Conservation (phyloP, 2,888 invertebrate genomes). For the Drosophila anomelani region DNA sequence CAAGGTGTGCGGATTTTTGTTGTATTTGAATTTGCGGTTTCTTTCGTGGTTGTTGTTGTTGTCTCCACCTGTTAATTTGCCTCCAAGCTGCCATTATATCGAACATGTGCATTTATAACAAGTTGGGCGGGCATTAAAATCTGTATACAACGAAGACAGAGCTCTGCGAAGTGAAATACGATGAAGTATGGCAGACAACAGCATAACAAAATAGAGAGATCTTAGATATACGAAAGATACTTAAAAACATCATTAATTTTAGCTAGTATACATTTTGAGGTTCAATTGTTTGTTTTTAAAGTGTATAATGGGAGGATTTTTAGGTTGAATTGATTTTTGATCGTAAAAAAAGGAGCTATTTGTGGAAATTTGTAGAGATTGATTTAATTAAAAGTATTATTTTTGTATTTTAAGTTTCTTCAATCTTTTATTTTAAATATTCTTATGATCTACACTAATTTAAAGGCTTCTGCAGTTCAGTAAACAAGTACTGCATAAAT, state of each 20-base stretch:
- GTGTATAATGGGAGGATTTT: not conserved
- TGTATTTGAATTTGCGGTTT: constrained; percentile 28
- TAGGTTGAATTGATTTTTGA: not conserved
- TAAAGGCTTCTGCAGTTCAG: too few species aligned
- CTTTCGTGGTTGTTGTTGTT: not conserved
- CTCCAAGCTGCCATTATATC: constrained; percentile 46
- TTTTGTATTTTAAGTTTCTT: too few species aligned
- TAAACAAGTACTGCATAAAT: too few species aligned
- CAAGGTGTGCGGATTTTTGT: constrained; percentile 31
- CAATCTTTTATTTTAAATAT: too few species aligned
- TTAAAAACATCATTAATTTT: not conserved
- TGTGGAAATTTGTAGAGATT: too few species aligned
- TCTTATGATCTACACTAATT: too few species aligned
- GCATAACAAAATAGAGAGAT: not conserved
- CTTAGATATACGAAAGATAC: not conserved
- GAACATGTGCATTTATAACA: constrained; percentile 52
- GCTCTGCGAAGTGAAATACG: constrained; percentile 1
- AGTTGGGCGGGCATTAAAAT: constrained; percentile 46
- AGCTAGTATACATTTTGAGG: not conserved
- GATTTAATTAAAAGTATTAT: too few species aligned
- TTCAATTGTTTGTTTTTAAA: not conserved
- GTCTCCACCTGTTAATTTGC: constrained; percentile 26
- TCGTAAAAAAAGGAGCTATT: too few species aligned
- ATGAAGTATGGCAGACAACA: constrained; percentile 5
- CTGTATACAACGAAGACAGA: not conserved